Conservation (phyloP, 37 sponge, comb jelly and placozoan species). For the Agelas oroides region DNA sequence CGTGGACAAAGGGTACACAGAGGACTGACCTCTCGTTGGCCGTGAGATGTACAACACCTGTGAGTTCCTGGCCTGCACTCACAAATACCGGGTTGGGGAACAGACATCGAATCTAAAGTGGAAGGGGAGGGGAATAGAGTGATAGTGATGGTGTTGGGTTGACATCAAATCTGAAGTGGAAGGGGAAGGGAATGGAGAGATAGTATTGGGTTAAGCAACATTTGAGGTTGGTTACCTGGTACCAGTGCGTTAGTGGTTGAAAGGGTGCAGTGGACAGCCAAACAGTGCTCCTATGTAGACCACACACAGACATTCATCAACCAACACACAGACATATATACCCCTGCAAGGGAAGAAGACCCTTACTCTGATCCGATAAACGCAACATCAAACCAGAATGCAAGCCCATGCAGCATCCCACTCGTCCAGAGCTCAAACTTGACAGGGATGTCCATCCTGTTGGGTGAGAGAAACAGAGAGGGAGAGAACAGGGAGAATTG, state of each 20-base stretch:
- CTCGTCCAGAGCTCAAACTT: slow-evolving; percentile 50
- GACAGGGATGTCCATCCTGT: slow-evolving; percentile 83
- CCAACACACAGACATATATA: slow-evolving; percentile 25
- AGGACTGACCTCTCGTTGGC: slow-evolving; percentile 89
- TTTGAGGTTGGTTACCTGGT: slow-evolving; percentile 73
- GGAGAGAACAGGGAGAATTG: too few species aligned
- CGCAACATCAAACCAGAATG: slow-evolving; percentile 99
- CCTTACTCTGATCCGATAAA: slow-evolving; percentile 91
- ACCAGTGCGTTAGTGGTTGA: slow-evolving; percentile 99
- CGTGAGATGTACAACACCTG: slow-evolving; percentile 72
- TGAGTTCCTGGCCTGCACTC: slow-evolving; percentile 69
- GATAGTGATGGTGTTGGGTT: neutral
- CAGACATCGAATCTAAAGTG: slow-evolving; percentile 77
- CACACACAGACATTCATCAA: slow-evolving; percentile 25
- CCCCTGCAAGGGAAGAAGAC: neutral
- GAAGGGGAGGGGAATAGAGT: neutral
- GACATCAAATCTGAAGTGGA: slow-evolving; percentile 69
- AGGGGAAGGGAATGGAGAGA: neutral
- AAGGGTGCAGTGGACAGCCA: slow-evolving; percentile 96
- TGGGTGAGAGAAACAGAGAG: neutral
- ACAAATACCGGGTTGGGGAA: slow-evolving; percentile 82
- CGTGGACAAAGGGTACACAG: neutral
- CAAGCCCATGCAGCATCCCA: slow-evolving; percentile 93
- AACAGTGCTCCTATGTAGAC: slow-evolving; percentile 65
- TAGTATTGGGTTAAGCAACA: neutral